Percentiles rank a stretch among this genome's conserved stretches.
Evolutionary conservation across 2,797 vertebrate genomes (phyloP).

Genomic region (Smutsia temminckii): DNA sequence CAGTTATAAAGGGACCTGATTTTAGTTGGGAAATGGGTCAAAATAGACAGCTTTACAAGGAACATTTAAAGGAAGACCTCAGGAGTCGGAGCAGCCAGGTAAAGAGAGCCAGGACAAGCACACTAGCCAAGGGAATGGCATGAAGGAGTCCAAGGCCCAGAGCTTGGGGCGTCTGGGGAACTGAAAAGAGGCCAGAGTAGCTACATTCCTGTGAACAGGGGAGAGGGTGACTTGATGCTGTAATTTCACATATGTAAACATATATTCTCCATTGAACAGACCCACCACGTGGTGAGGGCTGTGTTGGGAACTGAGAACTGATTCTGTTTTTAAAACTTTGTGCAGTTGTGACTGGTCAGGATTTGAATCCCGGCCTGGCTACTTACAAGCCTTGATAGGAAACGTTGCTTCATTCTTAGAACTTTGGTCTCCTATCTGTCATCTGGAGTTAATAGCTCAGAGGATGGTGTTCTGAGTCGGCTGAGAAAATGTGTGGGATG

Average conservation of each 20-base stretch:
- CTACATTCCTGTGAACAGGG: accelerated
- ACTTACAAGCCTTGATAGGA: neutral
- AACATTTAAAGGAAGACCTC: neutral
- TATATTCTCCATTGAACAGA: accelerated
- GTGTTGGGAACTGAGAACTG: neutral
- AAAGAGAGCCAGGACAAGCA: neutral
- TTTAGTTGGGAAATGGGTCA: neutral
- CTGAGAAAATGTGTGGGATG: neutral
- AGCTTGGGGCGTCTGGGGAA: neutral
- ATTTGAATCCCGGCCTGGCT: neutral
- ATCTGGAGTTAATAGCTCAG: neutral
- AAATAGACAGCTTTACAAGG: neutral
- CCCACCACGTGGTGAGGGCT: accelerated
- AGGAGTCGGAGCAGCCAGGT: neutral
- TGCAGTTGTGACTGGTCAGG: neutral
- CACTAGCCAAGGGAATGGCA: neutral
- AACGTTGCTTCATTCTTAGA: neutral
- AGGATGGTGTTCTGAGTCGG: neutral
- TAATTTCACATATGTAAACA: accelerated
- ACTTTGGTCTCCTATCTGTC: neutral
- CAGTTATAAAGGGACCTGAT: neutral
- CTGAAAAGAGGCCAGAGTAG: neutral
- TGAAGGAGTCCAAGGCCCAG: neutral
- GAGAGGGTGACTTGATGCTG: no score
- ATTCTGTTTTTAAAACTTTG: neutral